Conservation (phyloP, 1,140 invertebrate genomes). For the Leptopilina boulardi region DNA sequence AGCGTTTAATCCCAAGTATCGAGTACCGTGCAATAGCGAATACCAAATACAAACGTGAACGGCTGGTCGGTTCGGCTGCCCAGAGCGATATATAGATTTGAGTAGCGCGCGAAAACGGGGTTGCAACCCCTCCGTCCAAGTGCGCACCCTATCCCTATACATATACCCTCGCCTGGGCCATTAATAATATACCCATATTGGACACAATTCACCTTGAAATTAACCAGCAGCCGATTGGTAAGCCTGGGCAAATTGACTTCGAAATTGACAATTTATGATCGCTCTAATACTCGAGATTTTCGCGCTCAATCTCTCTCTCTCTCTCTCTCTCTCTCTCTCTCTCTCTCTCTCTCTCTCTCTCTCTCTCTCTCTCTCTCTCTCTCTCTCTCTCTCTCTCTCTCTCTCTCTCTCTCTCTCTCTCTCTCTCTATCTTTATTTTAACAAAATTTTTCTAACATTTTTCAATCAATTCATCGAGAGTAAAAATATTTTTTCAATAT, state of each 20-base stretch:
- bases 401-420: no score
- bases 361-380: no score
- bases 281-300: slow-evolving; percentile 54
- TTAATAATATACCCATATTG: slow-evolving; percentile 78
- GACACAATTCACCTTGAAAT: slow-evolving; percentile 78
- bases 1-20: slow-evolving; percentile 70
- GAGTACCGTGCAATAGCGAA: slow-evolving; percentile 46
- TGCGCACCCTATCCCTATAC: slow-evolving; percentile 61
- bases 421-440: no score
- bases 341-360: no score
- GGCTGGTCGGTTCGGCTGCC: slow-evolving; percentile 71
- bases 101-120: slow-evolving; percentile 60
- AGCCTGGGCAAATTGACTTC: slow-evolving; percentile 76
- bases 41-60: slow-evolving; percentile 52
- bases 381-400: no score
- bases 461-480: no score
- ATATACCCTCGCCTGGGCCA: slow-evolving; percentile 68
- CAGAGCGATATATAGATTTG: slow-evolving; percentile 70
- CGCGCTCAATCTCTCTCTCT: slow-evolving; percentile 42
- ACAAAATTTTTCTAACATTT: no score
- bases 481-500: no score
- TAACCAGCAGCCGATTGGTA: slow-evolving; percentile 76
- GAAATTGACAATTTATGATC: slow-evolving; percentile 77
- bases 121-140: no score
- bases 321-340: not conserved